phyloP scores from a whole-genome alignment of 2,888 invertebrate species.

The Xestia xanthographa region DNA sequence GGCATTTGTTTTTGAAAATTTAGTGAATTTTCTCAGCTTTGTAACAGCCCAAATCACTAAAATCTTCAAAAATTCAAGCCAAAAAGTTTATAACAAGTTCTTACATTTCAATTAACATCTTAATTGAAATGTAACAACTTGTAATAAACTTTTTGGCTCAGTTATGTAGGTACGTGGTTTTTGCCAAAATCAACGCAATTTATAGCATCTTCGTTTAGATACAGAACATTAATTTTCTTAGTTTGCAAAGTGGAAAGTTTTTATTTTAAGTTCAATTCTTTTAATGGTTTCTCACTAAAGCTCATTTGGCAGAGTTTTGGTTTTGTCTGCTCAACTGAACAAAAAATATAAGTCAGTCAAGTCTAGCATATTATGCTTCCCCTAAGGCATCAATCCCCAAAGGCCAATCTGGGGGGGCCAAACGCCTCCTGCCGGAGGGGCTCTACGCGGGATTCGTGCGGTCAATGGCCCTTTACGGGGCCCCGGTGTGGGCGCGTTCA shows the following conservation, averaged over 20 bases:
- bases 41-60: not conserved
- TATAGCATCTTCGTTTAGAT: constrained; percentile 32
- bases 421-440: too few relatives aligned
- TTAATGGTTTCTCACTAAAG: not conserved
- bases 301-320: constrained; percentile 19
- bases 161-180: constrained; percentile 10
- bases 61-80: too few relatives aligned
- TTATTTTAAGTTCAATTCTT: too few relatives aligned
- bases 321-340: not conserved
- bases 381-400: too few relatives aligned
- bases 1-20: not conserved
- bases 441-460: too few relatives aligned
- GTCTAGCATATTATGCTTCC: not conserved
- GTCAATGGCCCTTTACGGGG: too few relatives aligned
- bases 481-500: too few relatives aligned
- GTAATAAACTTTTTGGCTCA: constrained; percentile 14
- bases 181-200: constrained; percentile 31
- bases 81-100: too few relatives aligned
- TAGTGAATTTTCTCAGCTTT: not conserved
- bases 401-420: too few relatives aligned
- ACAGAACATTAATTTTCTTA: constrained; percentile 29
- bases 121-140: constrained; percentile 14
- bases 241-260: constrained; percentile 38
- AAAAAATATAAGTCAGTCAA: not conserved
- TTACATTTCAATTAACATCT: too few relatives aligned